phyloP scores from a whole-genome alignment of 2,888 invertebrate species.

The Eumacrocentrus americanus region DNA sequence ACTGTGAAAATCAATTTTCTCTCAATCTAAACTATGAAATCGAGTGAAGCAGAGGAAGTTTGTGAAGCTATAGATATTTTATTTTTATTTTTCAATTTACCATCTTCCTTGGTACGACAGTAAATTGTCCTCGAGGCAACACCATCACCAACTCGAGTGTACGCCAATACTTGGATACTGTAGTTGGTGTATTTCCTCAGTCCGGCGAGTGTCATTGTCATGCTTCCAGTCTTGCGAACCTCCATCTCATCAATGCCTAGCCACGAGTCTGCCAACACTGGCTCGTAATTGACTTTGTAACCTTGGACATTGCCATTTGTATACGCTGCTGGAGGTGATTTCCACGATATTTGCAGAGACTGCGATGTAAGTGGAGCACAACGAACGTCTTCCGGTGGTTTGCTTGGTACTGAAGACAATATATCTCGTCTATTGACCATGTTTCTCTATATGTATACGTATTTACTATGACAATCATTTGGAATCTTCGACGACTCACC shows the following conservation, averaged over 20 bases:
- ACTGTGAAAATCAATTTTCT: constrained; percentile 62
- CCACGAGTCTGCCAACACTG: constrained; percentile 67
- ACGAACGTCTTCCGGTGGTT: constrained; percentile 78
- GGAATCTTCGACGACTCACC: constrained; percentile 61
- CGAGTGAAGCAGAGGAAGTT: constrained; percentile 4
- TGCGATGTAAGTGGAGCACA: constrained; percentile 78
- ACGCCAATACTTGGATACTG: constrained; percentile 79
- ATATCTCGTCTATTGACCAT: too few relatives aligned
- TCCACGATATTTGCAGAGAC: constrained; percentile 81
- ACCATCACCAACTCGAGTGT: constrained; percentile 80
- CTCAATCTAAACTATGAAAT: constrained; percentile 15
- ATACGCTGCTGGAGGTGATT: constrained; percentile 75
- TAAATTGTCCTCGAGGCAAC: constrained; percentile 71
- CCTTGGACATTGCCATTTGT: constrained; percentile 80
- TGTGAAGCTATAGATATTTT: neutral
- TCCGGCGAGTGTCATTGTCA: constrained; percentile 73
- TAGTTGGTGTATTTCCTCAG: constrained; percentile 81
- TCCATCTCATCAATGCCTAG: constrained; percentile 58
- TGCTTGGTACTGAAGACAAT: constrained; percentile 78
- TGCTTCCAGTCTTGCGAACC: constrained; percentile 70
- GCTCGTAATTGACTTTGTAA: constrained; percentile 74
- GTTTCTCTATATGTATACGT: neutral
- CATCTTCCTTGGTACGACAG: constrained; percentile 81
- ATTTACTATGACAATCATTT: neutral
- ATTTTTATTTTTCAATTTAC: constrained; percentile 64